These are phyloP conservation scores for Mythimna impura DNA, from an alignment of 2,888 invertebrate genomes.

Conservation along the genomic window DNA sequence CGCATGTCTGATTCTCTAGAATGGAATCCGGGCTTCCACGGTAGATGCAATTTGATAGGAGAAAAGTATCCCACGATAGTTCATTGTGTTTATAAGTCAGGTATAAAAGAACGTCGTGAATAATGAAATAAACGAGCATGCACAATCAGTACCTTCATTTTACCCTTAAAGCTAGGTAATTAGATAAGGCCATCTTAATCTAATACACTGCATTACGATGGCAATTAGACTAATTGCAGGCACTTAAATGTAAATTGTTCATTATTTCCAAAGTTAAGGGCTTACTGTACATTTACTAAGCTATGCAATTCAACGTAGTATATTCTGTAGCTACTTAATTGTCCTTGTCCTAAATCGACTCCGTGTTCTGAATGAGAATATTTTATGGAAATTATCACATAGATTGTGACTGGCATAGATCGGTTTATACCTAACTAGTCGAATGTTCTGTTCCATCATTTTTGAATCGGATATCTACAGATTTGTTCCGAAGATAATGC, in stretches of 20 bases:
- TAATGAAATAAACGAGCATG: constrained; percentile 44
- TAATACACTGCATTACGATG: constrained; percentile 9
- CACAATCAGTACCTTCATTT: constrained; percentile 8
- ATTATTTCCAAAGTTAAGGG: constrained; percentile 22
- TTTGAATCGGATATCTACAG: constrained; percentile 3
- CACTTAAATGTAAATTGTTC: constrained; percentile 36
- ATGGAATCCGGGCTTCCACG: constrained; percentile 61
- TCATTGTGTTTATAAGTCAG: constrained; percentile 53
- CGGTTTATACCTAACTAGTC: neutral
- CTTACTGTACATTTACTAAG: constrained; percentile 33
- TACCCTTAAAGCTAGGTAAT: constrained; percentile 8
- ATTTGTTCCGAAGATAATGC: neutral
- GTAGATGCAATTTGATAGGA: constrained; percentile 61
- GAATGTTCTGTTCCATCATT: constrained; percentile 3
- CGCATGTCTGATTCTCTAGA: constrained; percentile 67
- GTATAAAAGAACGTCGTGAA: constrained; percentile 49
- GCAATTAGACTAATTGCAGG: constrained; percentile 48
- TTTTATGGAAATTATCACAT: constrained; percentile 12
- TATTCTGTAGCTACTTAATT: neutral
- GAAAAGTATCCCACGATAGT: constrained; percentile 70
- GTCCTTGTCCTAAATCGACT: constrained; percentile 35
- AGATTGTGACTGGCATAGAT: neutral
- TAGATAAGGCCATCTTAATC: constrained; percentile 5
- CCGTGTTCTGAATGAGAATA: constrained; percentile 12
- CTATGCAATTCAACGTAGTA: constrained; percentile 31